Evolutionary conservation across 2,888 invertebrate species (phyloP), one percentile per base, ranked within the genome.

Genomic region (Andrena marginata): DNA sequence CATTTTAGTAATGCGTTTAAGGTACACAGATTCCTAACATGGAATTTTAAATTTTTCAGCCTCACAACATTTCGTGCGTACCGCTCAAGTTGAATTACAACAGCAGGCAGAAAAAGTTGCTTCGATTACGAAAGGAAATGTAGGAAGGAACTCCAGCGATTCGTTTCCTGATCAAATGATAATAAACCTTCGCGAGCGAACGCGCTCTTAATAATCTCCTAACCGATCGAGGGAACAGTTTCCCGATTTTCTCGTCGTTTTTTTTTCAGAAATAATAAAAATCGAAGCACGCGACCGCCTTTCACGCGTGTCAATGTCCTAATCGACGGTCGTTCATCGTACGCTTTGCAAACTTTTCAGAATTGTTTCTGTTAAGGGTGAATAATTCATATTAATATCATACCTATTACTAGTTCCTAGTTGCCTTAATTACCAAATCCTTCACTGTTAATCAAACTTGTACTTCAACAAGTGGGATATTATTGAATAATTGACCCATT

Each of bases 141-240:
- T 29, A 31, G 60, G 70, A 60, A 70, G 29, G n/a, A 60, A 51
- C 31, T 20, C 20, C n/a, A n/a, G 26, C 31, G 48, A 70, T 70
- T 20, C 42, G 26, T 70, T 60, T 60, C 60, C 48, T 60, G 29
- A n/a, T 8, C 10, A 48, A 13, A 29, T 29, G n/a, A 20, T 60
- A 60, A 56, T 70, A 48, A 70, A 70, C 29, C 13, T 42, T 70
- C 42, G 42, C 59, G 5, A 23, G 33, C 20, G 29, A 70, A 70
- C 59, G 7, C n/a, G 26, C 20, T 35, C 35, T 31, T 42, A 13
- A 54, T 54, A 29, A 70, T 60, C 42, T 23, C 20, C 56, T 26
- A 26, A 42, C 23, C 56, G 56, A 56, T 56, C 23, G 10, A 26
- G 4, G 26, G 56, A 56, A 26, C 56, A 56, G 35, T 63, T 23